A percentile compares a stretch with the other conserved stretches of the same genome.
Evolutionary conservation across 64 coral and sea anemone genomes (phyloP).

Genomic region (Actinia tenebrosa): DNA sequence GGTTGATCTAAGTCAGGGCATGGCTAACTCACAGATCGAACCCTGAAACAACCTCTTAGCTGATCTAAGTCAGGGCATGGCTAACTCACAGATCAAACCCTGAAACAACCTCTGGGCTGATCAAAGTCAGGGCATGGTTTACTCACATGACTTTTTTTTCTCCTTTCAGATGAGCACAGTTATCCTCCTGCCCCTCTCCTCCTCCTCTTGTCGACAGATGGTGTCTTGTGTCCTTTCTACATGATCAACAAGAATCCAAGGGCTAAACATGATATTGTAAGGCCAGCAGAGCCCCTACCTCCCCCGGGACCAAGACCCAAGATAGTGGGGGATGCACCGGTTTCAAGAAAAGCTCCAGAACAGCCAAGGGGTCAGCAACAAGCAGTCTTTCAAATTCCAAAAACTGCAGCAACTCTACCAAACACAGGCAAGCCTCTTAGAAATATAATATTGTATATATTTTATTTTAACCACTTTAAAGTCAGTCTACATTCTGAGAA

Average conservation of each 20-base stretch:
- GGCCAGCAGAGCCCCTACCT: conserved; percentile 49
- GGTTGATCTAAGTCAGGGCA: too few relatives aligned
- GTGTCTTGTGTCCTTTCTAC: conserved; percentile 90
- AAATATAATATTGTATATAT: too few relatives aligned
- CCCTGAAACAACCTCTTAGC: too few relatives aligned
- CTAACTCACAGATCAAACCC: too few relatives aligned
- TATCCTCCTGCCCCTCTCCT: conserved; percentile 86
- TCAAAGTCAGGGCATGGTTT: too few relatives aligned
- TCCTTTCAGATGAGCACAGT: conserved; percentile 48
- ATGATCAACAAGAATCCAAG: conserved; percentile 88
- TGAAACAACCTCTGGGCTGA: too few relatives aligned
- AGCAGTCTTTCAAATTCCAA: not conserved
- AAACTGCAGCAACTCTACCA: not conserved
- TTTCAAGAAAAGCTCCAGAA: not conserved
- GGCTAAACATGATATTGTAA: conserved; percentile 46
- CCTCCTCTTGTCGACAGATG: conserved; percentile 81
- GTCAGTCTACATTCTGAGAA: too few relatives aligned
- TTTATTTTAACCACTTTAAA: too few relatives aligned
- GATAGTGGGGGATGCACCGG: not conserved
- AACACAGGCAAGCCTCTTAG: not conserved
- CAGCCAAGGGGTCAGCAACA: not conserved
- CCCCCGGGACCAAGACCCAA: conserved; percentile 50
- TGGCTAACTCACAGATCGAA: too few relatives aligned
- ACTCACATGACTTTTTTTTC: too few relatives aligned
- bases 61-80: too few relatives aligned